A percentile compares a stretch with the other conserved stretches of the same genome.
Evolutionary conservation across 2,797 vertebrate species (phyloP).

Genomic region (Mastacembelus armatus): DNA sequence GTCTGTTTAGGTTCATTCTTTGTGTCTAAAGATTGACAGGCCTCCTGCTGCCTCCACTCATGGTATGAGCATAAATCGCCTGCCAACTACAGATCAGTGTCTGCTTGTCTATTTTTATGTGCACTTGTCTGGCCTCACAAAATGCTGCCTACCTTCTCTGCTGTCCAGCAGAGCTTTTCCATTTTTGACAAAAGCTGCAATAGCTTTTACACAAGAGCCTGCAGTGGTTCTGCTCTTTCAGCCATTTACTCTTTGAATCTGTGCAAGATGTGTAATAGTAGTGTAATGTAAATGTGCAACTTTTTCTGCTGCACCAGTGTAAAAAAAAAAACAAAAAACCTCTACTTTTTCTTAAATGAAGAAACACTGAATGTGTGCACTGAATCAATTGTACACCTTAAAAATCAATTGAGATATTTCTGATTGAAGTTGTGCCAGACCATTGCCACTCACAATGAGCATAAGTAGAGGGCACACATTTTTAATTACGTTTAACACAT

Average conservation of each 20-base stretch:
- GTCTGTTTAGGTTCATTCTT: conserved; percentile 18
- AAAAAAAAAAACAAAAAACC: too few species aligned
- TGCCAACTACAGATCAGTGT: conserved; percentile 33
- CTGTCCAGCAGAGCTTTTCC: conserved; percentile 66
- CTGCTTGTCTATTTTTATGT: conserved; percentile 49
- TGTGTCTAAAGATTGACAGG: conserved; percentile 47
- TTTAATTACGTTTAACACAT: too few species aligned
- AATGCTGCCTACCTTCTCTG: conserved; percentile 55
- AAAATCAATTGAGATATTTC: too few species aligned
- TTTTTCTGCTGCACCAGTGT: too few species aligned
- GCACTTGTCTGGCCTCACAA: conserved; percentile 21
- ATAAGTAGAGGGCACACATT: too few species aligned
- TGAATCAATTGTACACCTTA: too few species aligned
- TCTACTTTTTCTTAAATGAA: too few species aligned
- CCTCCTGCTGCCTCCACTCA: conserved; percentile 18
- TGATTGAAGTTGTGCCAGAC: too few species aligned
- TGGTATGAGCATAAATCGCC: conserved; percentile 4
- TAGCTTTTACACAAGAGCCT: conserved; percentile 15
- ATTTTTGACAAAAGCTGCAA: conserved; percentile 37
- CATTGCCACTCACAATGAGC: too few species aligned
- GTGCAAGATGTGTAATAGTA: conserved; percentile 8
- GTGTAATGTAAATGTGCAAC: conserved; percentile 10
- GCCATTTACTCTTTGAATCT: conserved; percentile 31
- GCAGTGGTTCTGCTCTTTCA: neutral
- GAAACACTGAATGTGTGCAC: too few species aligned